Percentiles rank a stretch among this genome's conserved stretches.
Conservation (phyloP, 1,140 invertebrate species). For the Drosophila sproati region DNA sequence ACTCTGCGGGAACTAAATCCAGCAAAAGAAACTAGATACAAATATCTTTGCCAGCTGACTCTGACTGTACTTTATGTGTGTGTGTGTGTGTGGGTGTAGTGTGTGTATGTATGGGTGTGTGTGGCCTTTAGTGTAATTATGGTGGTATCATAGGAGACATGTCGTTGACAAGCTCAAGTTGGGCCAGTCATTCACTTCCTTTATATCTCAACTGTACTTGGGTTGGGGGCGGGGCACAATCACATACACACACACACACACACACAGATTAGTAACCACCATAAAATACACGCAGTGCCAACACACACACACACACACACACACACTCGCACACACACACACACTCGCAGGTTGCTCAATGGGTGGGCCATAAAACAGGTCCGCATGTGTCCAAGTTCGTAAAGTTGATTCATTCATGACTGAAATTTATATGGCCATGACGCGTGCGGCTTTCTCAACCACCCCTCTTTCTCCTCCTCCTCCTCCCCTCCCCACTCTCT, state of each 20-base stretch:
- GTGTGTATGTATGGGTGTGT: neutral
- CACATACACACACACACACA: conserved; percentile 4
- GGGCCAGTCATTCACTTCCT: conserved; percentile 42
- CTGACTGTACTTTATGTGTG: conserved; percentile 23
- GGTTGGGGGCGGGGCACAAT: conserved; percentile 15
- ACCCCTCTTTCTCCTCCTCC: too few relatives aligned
- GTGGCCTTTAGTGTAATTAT: conserved; percentile 73
- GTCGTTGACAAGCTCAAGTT: conserved; percentile 78
- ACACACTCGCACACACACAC: neutral
- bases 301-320: conserved; percentile 24
- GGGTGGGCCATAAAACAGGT: conserved; percentile 40
- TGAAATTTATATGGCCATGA: conserved; percentile 69
- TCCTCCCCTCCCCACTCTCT: neutral
- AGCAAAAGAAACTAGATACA: conserved; percentile 73
- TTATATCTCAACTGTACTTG: conserved; percentile 71
- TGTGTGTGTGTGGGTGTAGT: conserved; percentile 4
- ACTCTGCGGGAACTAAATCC: conserved; percentile 52
- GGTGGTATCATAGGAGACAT: conserved; percentile 62
- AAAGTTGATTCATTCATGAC: conserved; percentile 80
- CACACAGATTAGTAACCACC: conserved; percentile 16
- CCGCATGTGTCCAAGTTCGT: conserved; percentile 74
- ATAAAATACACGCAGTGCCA: conserved; percentile 32
- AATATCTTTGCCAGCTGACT: conserved; percentile 58
- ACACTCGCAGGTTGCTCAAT: conserved; percentile 6
- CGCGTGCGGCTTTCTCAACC: conserved; percentile 20